These are phyloP conservation scores for Cecropterus lyciades DNA, from an alignment of 1,140 invertebrate genomes.

Conservation along the genomic window DNA sequence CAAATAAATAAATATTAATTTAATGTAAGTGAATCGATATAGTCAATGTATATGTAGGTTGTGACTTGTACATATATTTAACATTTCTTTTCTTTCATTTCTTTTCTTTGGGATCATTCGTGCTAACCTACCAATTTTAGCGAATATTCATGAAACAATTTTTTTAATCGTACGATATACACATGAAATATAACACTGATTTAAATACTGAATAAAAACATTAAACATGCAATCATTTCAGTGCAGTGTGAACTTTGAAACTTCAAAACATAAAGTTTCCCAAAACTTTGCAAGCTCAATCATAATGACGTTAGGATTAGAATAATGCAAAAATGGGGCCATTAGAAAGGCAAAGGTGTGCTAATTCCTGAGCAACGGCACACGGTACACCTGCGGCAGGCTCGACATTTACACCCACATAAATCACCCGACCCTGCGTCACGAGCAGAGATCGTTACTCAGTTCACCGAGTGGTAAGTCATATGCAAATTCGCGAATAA, in stretches of 20 bases:
- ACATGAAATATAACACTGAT: too few species aligned
- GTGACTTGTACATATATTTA: too few species aligned
- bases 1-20: too few species aligned
- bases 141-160: too few species aligned
- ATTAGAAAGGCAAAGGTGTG: slow-evolving; percentile 36
- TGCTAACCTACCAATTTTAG: too few species aligned
- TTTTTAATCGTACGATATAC: too few species aligned
- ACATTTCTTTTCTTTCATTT: too few species aligned
- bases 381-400: slow-evolving; percentile 23
- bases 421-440: slow-evolving; percentile 35
- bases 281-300: slow-evolving; percentile 8
- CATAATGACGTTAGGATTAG: slow-evolving; percentile 22
- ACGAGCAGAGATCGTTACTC: slow-evolving; percentile 34
- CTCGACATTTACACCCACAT: slow-evolving; percentile 35
- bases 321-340: slow-evolving; percentile 31
- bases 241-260: neutral
- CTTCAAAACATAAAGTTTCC: neutral
- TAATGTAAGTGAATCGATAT: too few species aligned
- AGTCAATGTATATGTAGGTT: too few species aligned
- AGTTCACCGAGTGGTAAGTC: slow-evolving; percentile 34
- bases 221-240: too few species aligned
- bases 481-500: slow-evolving; percentile 35
- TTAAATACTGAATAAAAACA: too few species aligned
- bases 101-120: too few species aligned
- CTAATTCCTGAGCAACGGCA: slow-evolving; percentile 9